phyloP scores from a whole-genome alignment of 2,797 vertebrate genomes.

The Trematomus bernacchii region DNA sequence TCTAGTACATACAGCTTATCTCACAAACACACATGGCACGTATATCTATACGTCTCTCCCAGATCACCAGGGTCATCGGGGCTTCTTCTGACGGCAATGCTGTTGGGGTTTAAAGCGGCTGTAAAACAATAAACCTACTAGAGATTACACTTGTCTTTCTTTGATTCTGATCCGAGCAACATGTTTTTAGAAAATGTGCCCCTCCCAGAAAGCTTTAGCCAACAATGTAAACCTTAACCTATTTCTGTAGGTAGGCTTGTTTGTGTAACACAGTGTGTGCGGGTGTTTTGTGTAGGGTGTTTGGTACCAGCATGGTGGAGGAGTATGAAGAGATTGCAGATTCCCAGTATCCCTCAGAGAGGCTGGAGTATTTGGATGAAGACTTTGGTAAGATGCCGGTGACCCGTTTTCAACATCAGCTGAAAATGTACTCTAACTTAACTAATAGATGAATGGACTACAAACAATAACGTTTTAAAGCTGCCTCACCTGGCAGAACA shows the following conservation, averaged over 20 bases:
- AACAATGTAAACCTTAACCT: background rate
- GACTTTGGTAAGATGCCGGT: constrained; percentile 89
- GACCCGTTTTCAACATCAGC: background rate
- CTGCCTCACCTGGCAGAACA: background rate
- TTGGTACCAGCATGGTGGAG: constrained; percentile 99
- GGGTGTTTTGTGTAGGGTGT: constrained; percentile 87
- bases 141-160: background rate
- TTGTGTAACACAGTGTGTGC: constrained; percentile 30
- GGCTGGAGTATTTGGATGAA: constrained; percentile 95
- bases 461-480: background rate
- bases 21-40: background rate
- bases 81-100: background rate
- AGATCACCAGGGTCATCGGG: background rate
- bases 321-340: constrained; percentile 99
- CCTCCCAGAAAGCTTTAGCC: background rate
- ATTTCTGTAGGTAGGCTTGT: constrained; percentile 13
- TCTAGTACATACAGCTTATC: background rate
- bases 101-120: background rate
- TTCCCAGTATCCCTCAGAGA: constrained; percentile 95
- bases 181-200: background rate
- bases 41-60: background rate
- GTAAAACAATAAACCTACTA: constrained; percentile 3
- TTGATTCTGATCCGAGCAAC: background rate
- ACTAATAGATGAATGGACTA: background rate
- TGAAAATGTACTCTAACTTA: background rate